These are phyloP conservation scores for Pseudomyrmex concolor DNA, from an alignment of 1,140 invertebrate species.

Conservation along the genomic window DNA sequence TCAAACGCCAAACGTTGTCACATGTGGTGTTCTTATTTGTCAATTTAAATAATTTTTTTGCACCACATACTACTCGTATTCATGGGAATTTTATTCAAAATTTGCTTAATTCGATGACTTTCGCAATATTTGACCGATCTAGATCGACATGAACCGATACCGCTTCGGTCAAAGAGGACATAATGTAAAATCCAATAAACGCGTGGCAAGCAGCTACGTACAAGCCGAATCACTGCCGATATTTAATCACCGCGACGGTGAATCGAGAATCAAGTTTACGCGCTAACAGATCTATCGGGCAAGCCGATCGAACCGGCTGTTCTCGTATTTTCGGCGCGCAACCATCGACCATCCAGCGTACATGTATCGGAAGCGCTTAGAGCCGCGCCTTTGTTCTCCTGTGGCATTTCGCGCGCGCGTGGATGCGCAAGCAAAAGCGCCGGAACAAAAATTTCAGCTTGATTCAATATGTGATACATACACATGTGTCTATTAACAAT, in stretches of 20 bases:
- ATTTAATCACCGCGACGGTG: conserved; percentile 45
- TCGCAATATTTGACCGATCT: not conserved
- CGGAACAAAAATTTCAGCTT: conserved; percentile 14
- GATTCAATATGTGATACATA: conserved; percentile 10
- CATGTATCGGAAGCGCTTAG: not conserved
- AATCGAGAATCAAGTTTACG: conserved; percentile 53
- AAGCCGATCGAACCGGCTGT: conserved; percentile 25
- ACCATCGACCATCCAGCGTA: not conserved
- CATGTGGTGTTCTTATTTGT: not conserved
- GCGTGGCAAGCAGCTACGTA: not conserved
- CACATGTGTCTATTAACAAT: conserved; percentile 19
- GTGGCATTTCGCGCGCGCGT: conserved; percentile 18
- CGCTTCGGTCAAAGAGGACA: not conserved
- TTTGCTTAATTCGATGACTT: not conserved
- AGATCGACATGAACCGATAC: conserved; percentile 2
- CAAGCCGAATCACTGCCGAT: not conserved
- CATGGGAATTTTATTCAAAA: not conserved
- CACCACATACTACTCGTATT: not conserved
- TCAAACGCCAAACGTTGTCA: not conserved
- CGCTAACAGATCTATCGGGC: conserved; percentile 51
- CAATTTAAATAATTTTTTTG: not conserved
- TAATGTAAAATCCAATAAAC: conserved; percentile 35
- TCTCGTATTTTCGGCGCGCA: conserved; percentile 23
- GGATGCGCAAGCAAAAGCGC: conserved; percentile 3
- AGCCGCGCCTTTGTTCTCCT: conserved; percentile 8